phyloP scores from a whole-genome alignment of 2,797 vertebrate genomes.

The Fundulus diaphanus region DNA sequence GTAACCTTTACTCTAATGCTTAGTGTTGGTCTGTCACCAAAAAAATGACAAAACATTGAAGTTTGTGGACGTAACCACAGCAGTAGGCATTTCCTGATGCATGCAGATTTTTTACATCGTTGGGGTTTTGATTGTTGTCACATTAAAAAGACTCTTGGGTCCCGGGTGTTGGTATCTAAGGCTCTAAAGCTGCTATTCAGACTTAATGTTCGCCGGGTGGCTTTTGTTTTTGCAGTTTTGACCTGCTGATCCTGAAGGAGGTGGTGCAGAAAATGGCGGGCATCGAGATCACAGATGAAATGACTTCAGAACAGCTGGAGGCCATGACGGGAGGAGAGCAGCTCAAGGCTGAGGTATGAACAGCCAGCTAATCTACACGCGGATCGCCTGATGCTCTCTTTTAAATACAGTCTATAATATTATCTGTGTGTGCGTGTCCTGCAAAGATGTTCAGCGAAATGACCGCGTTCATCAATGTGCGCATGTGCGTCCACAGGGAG shows the following conservation, averaged over 20 bases:
- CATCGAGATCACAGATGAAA: conserved; percentile 98
- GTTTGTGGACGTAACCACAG: neutral
- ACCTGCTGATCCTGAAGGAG: conserved; percentile 97
- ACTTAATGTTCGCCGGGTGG: neutral
- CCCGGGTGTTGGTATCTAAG: rapidly evolving
- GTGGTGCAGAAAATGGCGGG: conserved; percentile 99
- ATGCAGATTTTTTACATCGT: neutral
- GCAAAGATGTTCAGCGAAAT: neutral
- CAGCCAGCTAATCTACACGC: neutral
- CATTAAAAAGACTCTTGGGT: neutral
- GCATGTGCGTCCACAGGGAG: conserved; percentile 85
- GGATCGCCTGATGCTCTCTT: neutral
- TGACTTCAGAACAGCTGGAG: conserved; percentile 96
- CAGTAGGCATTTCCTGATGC: neutral
- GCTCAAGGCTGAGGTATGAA: conserved; percentile 94
- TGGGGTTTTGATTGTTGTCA: neutral
- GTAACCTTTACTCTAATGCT: too few species aligned
- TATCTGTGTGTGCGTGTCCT: neutral
- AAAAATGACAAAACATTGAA: neutral
- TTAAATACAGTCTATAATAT: neutral
- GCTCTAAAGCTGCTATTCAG: neutral
- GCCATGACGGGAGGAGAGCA: conserved; percentile 99
- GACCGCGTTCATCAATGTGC: conserved; percentile 4
- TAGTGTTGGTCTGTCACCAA: too few species aligned
- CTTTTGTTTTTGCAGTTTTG: conserved; percentile 85